Conservation (phyloP, 2,888 invertebrate genomes). For the Pinctada fucata region DNA sequence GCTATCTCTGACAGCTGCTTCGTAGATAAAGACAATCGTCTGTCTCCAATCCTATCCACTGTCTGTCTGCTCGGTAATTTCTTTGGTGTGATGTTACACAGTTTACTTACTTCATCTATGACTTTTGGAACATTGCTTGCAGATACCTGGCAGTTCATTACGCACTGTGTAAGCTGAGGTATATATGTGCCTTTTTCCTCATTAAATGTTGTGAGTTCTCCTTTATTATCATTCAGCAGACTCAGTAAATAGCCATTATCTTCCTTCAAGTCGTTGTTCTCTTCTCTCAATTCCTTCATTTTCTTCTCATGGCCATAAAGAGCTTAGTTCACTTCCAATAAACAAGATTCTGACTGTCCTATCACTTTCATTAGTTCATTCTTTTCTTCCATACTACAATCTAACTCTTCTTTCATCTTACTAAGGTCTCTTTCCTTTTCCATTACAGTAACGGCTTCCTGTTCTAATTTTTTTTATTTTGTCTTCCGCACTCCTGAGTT, state of each 20-base stretch:
- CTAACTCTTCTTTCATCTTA: background rate
- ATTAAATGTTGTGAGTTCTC: slow-evolving; percentile 8
- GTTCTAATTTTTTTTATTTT: slow-evolving; percentile 3
- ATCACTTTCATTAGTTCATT: background rate
- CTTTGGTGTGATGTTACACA: slow-evolving; percentile 8
- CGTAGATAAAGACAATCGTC: slow-evolving; percentile 10
- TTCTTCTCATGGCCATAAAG: background rate
- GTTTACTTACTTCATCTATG: slow-evolving; percentile 22
- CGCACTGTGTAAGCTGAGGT: slow-evolving; percentile 18
- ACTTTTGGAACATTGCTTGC: slow-evolving; percentile 20
- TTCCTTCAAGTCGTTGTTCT: background rate
- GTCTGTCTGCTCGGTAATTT: slow-evolving; percentile 12
- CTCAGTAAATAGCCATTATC: slow-evolving; percentile 13
- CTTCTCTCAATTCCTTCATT: background rate
- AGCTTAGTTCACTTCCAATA: background rate
- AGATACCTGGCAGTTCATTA: slow-evolving; percentile 16
- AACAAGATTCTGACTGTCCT: background rate
- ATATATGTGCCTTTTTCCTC: slow-evolving; percentile 12
- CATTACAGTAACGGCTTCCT: background rate
- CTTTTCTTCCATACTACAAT: slow-evolving; percentile 1
- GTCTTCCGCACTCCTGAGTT: background rate
- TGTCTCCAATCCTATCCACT: slow-evolving; percentile 14
- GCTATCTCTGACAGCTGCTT: slow-evolving; percentile 3
- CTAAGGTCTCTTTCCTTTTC: background rate
- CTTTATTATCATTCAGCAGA: slow-evolving; percentile 14